Percentiles rank a stretch among this genome's conserved stretches.
phyloP scores from a whole-genome alignment of 2,888 invertebrate species.

The Heteropelma amictum region DNA sequence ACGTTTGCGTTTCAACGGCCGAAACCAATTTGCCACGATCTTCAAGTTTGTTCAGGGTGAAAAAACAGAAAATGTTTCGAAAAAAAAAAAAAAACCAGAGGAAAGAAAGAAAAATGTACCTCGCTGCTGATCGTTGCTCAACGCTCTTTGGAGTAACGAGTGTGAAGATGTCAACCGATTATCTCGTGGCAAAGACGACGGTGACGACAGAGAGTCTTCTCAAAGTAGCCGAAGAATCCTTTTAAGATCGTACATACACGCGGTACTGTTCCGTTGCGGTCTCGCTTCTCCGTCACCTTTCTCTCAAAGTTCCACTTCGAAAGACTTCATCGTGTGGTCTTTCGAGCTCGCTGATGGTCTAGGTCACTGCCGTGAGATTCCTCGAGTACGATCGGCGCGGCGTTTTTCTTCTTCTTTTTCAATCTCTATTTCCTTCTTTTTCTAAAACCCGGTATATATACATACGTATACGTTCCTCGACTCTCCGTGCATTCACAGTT shows the following conservation, averaged over 20 bases:
- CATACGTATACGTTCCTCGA: neutral
- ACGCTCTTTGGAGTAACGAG: slow-evolving; percentile 16
- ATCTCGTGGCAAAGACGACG: slow-evolving; percentile 19
- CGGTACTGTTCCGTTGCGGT: slow-evolving; percentile 15
- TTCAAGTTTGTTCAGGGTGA: neutral
- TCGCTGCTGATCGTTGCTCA: slow-evolving; percentile 36
- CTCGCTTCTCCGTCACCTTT: slow-evolving; percentile 58
- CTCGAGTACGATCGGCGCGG: slow-evolving; percentile 1
- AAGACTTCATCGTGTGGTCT: slow-evolving; percentile 53
- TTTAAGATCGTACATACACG: slow-evolving; percentile 40
- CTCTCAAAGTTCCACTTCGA: slow-evolving; percentile 61
- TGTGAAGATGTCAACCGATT: slow-evolving; percentile 11
- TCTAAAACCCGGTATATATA: neutral
- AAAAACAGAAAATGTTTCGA: neutral
- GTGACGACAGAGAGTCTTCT: slow-evolving; percentile 23
- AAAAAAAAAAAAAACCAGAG: neutral
- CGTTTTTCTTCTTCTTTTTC: slow-evolving; percentile 16
- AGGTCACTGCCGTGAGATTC: slow-evolving; percentile 20
- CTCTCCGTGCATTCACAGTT: neutral
- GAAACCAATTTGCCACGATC: neutral
- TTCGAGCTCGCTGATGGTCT: slow-evolving; percentile 47
- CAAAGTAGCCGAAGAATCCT: slow-evolving; percentile 52
- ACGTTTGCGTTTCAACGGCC: neutral
- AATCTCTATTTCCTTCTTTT: neutral
- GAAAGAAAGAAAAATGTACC: slow-evolving; percentile 17